Evolutionary conservation across 2,113 vertebrate species (phyloP).

Genomic region (Sturnira hondurensis): DNA sequence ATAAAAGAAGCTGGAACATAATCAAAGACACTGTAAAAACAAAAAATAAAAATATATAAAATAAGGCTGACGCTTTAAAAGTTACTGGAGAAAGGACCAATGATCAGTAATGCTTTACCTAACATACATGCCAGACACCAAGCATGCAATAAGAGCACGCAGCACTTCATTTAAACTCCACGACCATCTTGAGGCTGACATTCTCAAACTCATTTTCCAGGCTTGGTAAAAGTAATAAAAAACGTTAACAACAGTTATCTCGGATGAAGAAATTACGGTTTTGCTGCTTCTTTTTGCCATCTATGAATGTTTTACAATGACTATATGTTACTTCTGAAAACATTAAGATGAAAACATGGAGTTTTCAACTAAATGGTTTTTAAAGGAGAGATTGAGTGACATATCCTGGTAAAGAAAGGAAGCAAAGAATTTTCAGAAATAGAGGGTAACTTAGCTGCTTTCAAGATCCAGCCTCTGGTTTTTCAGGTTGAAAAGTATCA

Average conservation of each 20-base stretch:
- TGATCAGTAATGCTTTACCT: neutral
- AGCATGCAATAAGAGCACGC: neutral
- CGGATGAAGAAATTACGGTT: neutral
- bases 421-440: conserved; percentile 20
- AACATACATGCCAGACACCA: neutral
- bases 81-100: neutral
- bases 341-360: neutral
- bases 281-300: neutral
- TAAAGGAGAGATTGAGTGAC: neutral
- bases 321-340: neutral
- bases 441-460: neutral
- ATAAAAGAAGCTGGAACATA: neutral
- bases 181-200: neutral
- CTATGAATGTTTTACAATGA: neutral
- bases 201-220: neutral
- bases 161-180: neutral
- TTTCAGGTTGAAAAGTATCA: neutral
- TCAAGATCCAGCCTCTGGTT: neutral
- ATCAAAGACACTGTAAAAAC: neutral
- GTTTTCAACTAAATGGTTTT: conserved; percentile 25
- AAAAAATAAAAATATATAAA: neutral
- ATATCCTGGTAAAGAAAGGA: neutral
- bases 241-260: neutral
- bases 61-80: neutral
- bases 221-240: conserved; percentile 5